Evolutionary conservation across 2,113 vertebrate genomes (phyloP).

Genomic region (Pavo muticus): DNA sequence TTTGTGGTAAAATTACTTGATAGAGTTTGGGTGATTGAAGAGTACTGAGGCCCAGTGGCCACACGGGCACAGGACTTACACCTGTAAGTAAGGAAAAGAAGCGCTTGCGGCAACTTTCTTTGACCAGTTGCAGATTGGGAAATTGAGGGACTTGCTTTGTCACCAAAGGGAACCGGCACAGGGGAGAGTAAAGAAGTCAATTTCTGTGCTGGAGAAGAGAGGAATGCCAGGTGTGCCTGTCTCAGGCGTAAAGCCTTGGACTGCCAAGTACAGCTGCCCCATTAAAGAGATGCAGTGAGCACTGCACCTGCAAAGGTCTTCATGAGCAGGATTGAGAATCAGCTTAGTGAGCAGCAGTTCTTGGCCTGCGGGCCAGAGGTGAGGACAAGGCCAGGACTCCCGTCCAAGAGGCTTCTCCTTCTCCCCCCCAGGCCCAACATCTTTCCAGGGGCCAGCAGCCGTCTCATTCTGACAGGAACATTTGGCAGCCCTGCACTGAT

Average conservation of each 20-base stretch:
- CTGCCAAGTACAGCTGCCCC: fast-evolving
- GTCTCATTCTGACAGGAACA: not conserved
- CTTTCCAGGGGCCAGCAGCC: not conserved
- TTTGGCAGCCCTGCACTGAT: not conserved
- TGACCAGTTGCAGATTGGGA: not conserved
- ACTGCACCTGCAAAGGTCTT: not conserved
- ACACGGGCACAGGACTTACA: not conserved
- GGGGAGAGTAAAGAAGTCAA: not conserved
- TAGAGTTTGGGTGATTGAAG: too few species aligned
- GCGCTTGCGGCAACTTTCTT: not conserved
- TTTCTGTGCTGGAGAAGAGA: not conserved
- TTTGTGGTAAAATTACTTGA: not conserved
- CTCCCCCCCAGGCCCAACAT: fast-evolving
- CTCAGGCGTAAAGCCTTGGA: not conserved
- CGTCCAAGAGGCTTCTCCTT: not conserved
- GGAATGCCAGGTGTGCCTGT: fast-evolving
- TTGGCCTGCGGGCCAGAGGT: not conserved
- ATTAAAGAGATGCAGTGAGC: fast-evolving
- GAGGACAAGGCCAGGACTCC: not conserved
- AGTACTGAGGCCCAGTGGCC: not conserved
- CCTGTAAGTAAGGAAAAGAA: too few species aligned
- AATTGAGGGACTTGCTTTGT: not conserved
- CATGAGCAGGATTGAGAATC: fast-evolving
- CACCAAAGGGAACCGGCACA: not conserved
- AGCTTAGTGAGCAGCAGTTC: not conserved